Base-by-base conservation (phyloP, 1,140 invertebrate species). In the Lordiphosa collinella region DNA sequence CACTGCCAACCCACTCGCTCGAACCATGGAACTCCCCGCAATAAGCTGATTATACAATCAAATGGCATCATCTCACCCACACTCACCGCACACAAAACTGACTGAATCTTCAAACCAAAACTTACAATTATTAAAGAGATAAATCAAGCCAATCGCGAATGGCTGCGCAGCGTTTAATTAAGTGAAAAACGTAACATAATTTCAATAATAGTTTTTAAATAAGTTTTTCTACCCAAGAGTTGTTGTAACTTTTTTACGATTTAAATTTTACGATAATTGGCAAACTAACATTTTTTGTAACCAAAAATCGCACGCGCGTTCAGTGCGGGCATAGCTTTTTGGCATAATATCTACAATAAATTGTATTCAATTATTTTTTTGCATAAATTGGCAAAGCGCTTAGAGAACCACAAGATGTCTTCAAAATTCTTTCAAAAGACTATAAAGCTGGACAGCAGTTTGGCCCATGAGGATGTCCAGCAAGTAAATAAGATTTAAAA, bases 141-240 rank as follows among this genome's bases (percentile, higher is more conserved):
- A 48, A 18, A 12, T 11, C 58, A 53, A 40, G 36, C 44, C 47
- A 22, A 47, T 54, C 56, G 54, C 22, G 29, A 29, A 34, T 13
- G 31, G 46, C 36, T 16, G 25, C 29, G 29, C 10, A 41, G 25
- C 53, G 37, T 59, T 60, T 60, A 71, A 25, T 56, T 76, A 68
- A 76, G 73, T 56, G 49, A 52, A 18, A 59, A 12, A 38, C 51
- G 29, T 70, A 71, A 74, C 36, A 71, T 78, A 68, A 76, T 84
- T 82, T 82, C 72, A 84, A 76, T 80, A 80, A 84, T 80, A 80
- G 76, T 65, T 80, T 80, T 64, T 84, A 82, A 63, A 82, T 84
- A 84, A 78, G 78, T 82, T 82, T 82, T 82, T 82, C 78, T 82
- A 82, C 78, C 72, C 72, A 43, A 57, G 38, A 63, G 53, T 68